Percentiles rank a stretch among this genome's conserved stretches.
Evolutionary conservation across 2,113 vertebrate genomes (phyloP).

Genomic region (Bettongia penicillata): DNA sequence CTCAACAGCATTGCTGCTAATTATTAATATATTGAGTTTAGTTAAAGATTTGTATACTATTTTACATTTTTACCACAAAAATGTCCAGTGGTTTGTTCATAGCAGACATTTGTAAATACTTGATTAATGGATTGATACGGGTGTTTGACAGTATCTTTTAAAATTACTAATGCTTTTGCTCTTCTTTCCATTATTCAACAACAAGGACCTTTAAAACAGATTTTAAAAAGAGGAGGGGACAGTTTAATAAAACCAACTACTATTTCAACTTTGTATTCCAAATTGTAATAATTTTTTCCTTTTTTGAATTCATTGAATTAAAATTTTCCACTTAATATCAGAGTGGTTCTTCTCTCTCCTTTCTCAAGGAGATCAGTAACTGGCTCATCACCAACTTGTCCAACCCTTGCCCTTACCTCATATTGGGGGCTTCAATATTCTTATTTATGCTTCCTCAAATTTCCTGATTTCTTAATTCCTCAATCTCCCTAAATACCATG

Average conservation of each 20-base stretch:
- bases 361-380: neutral
- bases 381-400: neutral
- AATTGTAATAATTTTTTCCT: neutral
- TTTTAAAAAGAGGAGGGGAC: neutral
- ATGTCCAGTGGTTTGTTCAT: neutral
- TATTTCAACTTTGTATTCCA: neutral
- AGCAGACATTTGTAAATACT: neutral
- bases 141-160: neutral
- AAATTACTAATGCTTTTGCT: neutral
- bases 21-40: neutral
- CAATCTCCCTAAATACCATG: neutral
- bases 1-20: neutral
- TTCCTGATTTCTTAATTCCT: neutral
- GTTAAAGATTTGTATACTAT: neutral
- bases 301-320: neutral
- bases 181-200: neutral
- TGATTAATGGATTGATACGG: neutral
- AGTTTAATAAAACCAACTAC: neutral
- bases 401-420: neutral
- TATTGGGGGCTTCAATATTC: neutral
- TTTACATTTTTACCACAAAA: neutral
- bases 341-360: neutral
- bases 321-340: neutral
- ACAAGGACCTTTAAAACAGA: neutral
- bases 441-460: neutral